These are phyloP conservation scores for Diglossa cyanea DNA, from an alignment of 2,797 vertebrate species.

Conservation along the genomic window DNA sequence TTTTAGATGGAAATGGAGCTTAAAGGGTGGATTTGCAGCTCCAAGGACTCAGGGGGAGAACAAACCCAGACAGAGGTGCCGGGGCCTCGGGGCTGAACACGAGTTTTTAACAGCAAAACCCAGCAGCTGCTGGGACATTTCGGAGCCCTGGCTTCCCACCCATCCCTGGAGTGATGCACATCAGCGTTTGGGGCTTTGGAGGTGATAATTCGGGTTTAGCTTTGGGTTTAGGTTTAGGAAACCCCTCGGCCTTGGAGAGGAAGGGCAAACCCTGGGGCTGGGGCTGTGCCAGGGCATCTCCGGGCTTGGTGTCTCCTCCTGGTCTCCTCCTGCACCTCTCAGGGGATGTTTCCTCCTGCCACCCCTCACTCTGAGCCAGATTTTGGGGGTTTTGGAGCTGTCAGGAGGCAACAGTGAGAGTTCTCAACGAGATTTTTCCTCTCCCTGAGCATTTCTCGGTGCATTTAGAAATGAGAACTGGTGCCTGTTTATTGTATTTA, in stretches of 20 bases:
- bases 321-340: not conserved
- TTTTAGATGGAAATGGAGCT: not conserved
- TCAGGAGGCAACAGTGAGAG: not conserved
- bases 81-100: not conserved
- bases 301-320: not conserved
- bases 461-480: accelerated
- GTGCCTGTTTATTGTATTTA: accelerated
- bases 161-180: accelerated
- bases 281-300: not conserved
- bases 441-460: accelerated
- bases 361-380: accelerated
- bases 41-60: not conserved
- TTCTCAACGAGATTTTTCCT: not conserved
- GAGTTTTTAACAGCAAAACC: not conserved
- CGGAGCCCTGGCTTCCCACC: not conserved
- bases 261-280: not conserved
- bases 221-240: not conserved
- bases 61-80: not conserved
- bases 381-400: not conserved
- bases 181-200: accelerated
- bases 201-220: not conserved
- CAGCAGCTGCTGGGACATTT: not conserved
- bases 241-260: not conserved
- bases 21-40: not conserved
- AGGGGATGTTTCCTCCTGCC: accelerated